phyloP scores from a whole-genome alignment of 2,113 vertebrate species.

The Cheilinus undulatus region DNA sequence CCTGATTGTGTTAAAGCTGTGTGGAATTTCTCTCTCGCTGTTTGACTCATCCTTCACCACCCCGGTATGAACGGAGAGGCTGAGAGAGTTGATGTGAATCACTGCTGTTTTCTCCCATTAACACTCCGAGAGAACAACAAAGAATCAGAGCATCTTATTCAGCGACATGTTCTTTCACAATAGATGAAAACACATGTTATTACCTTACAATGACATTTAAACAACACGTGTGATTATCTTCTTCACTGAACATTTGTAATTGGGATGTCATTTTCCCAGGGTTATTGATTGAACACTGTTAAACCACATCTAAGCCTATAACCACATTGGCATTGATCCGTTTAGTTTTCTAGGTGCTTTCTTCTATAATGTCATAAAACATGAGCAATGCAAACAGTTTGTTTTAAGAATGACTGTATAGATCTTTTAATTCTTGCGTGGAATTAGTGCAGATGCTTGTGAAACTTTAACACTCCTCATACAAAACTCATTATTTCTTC shows the following conservation, averaged over 20 bases:
- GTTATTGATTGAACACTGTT: slow-evolving; percentile 46
- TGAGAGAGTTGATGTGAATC: background rate
- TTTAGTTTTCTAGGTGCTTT: background rate
- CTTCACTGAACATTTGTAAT: slow-evolving; percentile 30
- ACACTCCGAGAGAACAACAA: background rate
- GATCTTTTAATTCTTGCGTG: background rate
- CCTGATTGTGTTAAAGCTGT: background rate
- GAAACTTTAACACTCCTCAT: no score
- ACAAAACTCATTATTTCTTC: background rate
- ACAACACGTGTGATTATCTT: slow-evolving; percentile 23
- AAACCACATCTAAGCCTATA: slow-evolving; percentile 27
- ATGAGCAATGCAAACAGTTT: background rate
- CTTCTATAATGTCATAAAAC: slow-evolving; percentile 1
- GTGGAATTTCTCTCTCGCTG: background rate
- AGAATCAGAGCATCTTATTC: background rate
- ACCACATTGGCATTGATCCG: slow-evolving; percentile 40
- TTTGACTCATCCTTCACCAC: background rate
- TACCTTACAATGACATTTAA: background rate
- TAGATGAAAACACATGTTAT: background rate
- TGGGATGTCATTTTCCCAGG: slow-evolving; percentile 18
- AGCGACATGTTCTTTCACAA: background rate
- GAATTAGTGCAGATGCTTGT: slow-evolving; percentile 11
- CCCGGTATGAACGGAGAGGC: background rate
- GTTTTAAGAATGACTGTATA: background rate
- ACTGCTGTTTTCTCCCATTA: background rate